Percentiles rank a stretch among this genome's conserved stretches.
Evolutionary conservation across 2,888 invertebrate species (phyloP).

Genomic region (Cataglyphis cursor): DNA sequence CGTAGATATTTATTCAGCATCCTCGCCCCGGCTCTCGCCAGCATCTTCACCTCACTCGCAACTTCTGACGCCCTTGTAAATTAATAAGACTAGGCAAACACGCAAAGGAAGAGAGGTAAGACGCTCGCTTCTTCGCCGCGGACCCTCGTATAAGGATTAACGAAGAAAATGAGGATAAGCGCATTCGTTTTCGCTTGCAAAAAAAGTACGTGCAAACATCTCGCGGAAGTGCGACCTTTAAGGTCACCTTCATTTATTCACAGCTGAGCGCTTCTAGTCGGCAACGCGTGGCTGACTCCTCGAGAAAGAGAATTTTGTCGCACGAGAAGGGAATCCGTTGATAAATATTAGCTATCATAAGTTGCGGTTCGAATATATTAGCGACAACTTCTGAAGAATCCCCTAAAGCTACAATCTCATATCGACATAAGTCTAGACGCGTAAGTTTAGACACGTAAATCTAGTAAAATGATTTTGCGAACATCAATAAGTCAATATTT

Average conservation of each 20-base stretch:
- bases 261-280: conserved; percentile 44
- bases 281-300: background rate
- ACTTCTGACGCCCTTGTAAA: conserved; percentile 74
- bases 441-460: background rate
- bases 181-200: conserved; percentile 47
- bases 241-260: conserved; percentile 69
- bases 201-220: conserved; percentile 72
- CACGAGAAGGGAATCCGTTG: conserved; percentile 50
- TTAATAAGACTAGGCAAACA: conserved; percentile 82
- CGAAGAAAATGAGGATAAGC: conserved; percentile 66
- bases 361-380: conserved; percentile 45
- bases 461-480: background rate
- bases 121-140: conserved; percentile 39
- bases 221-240: conserved; percentile 56
- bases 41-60: conserved; percentile 41
- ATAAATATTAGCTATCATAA: conserved; percentile 66
- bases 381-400: conserved; percentile 8
- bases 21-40: conserved; percentile 55
- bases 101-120: conserved; percentile 55
- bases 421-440: conserved; percentile 1
- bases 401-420: background rate
- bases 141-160: conserved; percentile 68
- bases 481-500: background rate
- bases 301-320: conserved; percentile 38
- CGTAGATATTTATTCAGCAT: conserved; percentile 81